Base-by-base conservation (phyloP, 1,140 invertebrate species). In the Heliconius hewitsoni region DNA sequence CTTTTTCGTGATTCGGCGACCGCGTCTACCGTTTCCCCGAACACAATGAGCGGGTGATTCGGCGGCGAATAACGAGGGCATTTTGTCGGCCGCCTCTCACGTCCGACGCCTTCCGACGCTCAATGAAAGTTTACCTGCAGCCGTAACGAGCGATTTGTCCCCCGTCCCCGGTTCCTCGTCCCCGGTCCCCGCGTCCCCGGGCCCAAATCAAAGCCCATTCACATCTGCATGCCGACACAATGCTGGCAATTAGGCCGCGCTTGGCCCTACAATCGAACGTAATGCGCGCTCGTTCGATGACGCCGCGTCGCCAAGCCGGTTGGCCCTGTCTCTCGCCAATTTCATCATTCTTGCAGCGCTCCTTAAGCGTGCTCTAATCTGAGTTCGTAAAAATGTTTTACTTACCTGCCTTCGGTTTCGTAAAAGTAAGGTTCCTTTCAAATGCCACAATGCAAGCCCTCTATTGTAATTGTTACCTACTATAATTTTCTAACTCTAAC, bases 41-140 rank as follows among this genome's bases (percentile, higher is more conserved):
- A 86, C 89, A 94, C 93, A 94, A 94, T 94, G 93, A 93, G 89
- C 89, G 90, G 89, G 90, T 94, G 93, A 94, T 94, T 94, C 93
- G 92, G 93, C 90, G 93, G 93, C 91, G 90, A 93, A 94, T 94
- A 93, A 94, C 92, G 93, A 93, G 93, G 91, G 88, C 91, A 93
- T 94, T 94, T 94, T 94, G 92, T 93, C 91, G 91, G 91, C 85
- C 89, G 92, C 86, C 91, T 94, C 93, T 94, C 93, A 94, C 93
- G 93, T 94, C 93, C 91, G 91, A 91, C 93, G 92, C 93, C 93
- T 94, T 94, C 91, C 92, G 93, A 94, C 90, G 91, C 91, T 94
- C 91, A 93, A 93, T 94, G 93, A 94, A 94, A 94, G 93, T 94
- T 94, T 94, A 94, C 93, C 93, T 94, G 93, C 93, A 93, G 89